Evolutionary conservation across 2,888 invertebrate genomes (phyloP).

Genomic region (Pammene fasciana): DNA sequence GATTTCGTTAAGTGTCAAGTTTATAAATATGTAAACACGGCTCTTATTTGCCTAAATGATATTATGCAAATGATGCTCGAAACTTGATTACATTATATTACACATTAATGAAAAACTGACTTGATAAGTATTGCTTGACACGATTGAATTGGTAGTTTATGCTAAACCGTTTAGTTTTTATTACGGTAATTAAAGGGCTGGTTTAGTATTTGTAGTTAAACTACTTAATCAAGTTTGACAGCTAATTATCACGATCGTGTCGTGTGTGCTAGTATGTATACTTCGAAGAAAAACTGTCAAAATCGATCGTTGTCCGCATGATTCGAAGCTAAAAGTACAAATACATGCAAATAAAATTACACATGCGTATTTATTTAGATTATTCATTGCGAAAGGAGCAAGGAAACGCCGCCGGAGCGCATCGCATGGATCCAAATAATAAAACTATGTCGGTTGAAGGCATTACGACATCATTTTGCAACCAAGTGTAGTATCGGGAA

Average conservation of each 20-base stretch:
- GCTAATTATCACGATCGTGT: neutral
- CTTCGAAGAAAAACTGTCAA: neutral
- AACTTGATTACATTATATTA: slow-evolving; percentile 30
- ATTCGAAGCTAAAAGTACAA: slow-evolving; percentile 21
- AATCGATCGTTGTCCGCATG: neutral
- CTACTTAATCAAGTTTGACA: slow-evolving; percentile 15
- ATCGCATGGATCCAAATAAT: slow-evolving; percentile 39
- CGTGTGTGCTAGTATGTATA: neutral
- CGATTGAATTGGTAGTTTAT: slow-evolving; percentile 16
- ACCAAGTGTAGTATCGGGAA: slow-evolving; percentile 30
- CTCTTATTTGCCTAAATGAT: slow-evolving; percentile 42
- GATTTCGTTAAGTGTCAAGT: slow-evolving; percentile 46
- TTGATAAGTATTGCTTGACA: slow-evolving; percentile 2
- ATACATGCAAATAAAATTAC: slow-evolving; percentile 31
- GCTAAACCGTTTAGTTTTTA: slow-evolving; percentile 28
- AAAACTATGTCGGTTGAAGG: slow-evolving; percentile 22
- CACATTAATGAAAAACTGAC: slow-evolving; percentile 23
- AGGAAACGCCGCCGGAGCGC: slow-evolving; percentile 34
- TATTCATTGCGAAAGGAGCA: slow-evolving; percentile 34
- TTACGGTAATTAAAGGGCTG: slow-evolving; percentile 9
- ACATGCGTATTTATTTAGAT: slow-evolving; percentile 36
- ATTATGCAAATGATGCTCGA: slow-evolving; percentile 23
- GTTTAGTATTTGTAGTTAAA: slow-evolving; percentile 14
- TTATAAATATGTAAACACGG: slow-evolving; percentile 57
- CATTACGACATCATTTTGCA: slow-evolving; percentile 39